Percentiles rank a stretch among this genome's conserved stretches.
These are phyloP conservation scores for Notechis scutatus DNA, from an alignment of 2,113 vertebrate genomes.

Conservation along the genomic window DNA sequence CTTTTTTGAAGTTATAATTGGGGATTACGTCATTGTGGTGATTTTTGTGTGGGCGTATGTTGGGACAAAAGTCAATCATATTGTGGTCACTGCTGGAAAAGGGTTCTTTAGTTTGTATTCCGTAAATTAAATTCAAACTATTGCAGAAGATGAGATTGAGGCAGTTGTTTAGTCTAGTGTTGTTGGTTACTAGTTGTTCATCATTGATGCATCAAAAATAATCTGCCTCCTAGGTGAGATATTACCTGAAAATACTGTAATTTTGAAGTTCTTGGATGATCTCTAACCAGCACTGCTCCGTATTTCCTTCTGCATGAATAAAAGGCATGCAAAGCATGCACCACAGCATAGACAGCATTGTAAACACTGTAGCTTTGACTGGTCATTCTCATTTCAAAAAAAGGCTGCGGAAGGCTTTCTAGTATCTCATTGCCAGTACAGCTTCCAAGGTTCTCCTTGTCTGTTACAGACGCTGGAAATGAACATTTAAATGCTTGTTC, in stretches of 20 bases:
- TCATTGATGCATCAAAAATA: not conserved
- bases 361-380: slow-evolving; percentile 20
- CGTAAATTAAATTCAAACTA: too few relatives aligned
- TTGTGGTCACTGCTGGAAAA: too few relatives aligned
- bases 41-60: too few relatives aligned
- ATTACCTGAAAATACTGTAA: not conserved
- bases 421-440: slow-evolving; percentile 13
- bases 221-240: not conserved
- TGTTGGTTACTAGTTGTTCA: too few relatives aligned
- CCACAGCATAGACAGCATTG: slow-evolving; percentile 3
- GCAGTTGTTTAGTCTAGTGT: too few relatives aligned
- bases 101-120: too few relatives aligned
- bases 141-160: too few relatives aligned
- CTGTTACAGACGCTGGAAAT: not conserved
- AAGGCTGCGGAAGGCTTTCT: not conserved
- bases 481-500: slow-evolving; percentile 14
- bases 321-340: not conserved
- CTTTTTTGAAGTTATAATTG: too few relatives aligned
- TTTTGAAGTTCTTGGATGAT: not conserved
- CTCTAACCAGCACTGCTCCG: not conserved
- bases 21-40: too few relatives aligned
- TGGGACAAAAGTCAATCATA: too few relatives aligned
- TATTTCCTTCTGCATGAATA: not conserved
- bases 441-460: too few relatives aligned
- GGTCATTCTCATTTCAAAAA: slow-evolving; percentile 22